Base-by-base conservation (phyloP, 2,113 vertebrate species). In the Nestor notabilis region DNA sequence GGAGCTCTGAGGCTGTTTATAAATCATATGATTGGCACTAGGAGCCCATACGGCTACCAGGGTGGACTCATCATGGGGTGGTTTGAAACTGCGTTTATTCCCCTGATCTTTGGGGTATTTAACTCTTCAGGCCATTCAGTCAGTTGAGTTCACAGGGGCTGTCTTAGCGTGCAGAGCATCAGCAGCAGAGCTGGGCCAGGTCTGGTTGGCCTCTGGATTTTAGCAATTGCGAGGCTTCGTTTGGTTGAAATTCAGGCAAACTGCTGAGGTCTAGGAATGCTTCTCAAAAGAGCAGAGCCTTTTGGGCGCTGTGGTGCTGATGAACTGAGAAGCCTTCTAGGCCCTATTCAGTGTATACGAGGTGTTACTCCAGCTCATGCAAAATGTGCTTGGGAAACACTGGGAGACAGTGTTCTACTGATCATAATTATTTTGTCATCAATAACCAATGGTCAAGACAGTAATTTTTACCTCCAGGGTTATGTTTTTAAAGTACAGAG, bases 11-110 rank as follows among this genome's bases (percentile, higher is more conserved):
- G 53, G 43, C 44, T 66, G 37, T 76, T 65, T 28, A 33, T 4
- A 50, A 17, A n/a, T 50, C 2, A 4, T 9, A 9, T 37, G 5
- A 1, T 5, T 50, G 43, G 69, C 37, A 72, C n/a, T 1, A 4
- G 68, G 24, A 56, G 47, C 69, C 52, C 8, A 2, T 20, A 16
- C 1, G 2, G 47, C 13, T 39, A 49, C 29, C 19, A 20, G 17
- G 18, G 23, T 17, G 37, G 46, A 12, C 37, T 81, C 7, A 1
- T 10, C 24, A 70, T 5, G 8, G 29, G 19, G 28, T 69, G 43
- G 44, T 71, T 63, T 65, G 31, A 33, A 70, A n/a, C 4, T 28
- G 41, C 39, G 49, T 53, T 53, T 69, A n/a, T 27, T 56, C 17
- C 28, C 8, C 16, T 53, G 46, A 18, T 24, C 18, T 82, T 61